phyloP scores from a whole-genome alignment of 2,113 vertebrate species.

The Oryzias melastigma region DNA sequence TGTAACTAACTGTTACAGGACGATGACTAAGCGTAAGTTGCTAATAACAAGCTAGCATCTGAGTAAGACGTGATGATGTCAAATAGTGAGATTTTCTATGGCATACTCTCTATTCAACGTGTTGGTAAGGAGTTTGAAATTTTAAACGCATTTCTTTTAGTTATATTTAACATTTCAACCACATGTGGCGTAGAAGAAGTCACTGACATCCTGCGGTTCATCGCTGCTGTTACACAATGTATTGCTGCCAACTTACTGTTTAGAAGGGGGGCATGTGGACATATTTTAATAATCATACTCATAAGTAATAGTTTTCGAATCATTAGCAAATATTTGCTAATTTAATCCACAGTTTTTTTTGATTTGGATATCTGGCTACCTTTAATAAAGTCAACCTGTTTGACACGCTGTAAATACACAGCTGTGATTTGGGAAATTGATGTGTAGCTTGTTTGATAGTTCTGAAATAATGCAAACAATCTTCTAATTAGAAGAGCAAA shows the following conservation, averaged over 20 bases:
- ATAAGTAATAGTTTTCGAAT: background rate
- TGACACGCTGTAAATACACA: conserved; percentile 25
- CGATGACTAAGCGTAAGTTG: background rate
- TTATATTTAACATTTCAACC: background rate
- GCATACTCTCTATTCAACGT: background rate
- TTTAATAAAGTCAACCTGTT: conserved; percentile 5
- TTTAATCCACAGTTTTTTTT: background rate
- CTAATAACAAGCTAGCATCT: conserved; percentile 11
- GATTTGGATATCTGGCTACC: conserved; percentile 1
- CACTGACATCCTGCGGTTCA: conserved; percentile 52
- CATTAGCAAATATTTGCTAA: background rate
- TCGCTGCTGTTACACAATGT: conserved; percentile 15
- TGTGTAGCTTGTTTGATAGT: conserved; percentile 63
- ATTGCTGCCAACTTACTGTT: background rate
- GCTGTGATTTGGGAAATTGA: conserved; percentile 52
- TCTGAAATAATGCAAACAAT: conserved; percentile 66
- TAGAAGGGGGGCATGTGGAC: too few relatives aligned
- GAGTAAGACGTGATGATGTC: background rate
- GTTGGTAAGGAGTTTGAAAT: background rate
- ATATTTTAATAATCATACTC: background rate
- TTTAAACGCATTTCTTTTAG: background rate
- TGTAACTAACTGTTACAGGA: background rate
- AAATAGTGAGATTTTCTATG: background rate
- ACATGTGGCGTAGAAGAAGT: conserved; percentile 21
- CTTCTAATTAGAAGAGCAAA: conserved; percentile 70